Conservation (phyloP, 2,797 vertebrate genomes). For the Varecia variegata region DNA sequence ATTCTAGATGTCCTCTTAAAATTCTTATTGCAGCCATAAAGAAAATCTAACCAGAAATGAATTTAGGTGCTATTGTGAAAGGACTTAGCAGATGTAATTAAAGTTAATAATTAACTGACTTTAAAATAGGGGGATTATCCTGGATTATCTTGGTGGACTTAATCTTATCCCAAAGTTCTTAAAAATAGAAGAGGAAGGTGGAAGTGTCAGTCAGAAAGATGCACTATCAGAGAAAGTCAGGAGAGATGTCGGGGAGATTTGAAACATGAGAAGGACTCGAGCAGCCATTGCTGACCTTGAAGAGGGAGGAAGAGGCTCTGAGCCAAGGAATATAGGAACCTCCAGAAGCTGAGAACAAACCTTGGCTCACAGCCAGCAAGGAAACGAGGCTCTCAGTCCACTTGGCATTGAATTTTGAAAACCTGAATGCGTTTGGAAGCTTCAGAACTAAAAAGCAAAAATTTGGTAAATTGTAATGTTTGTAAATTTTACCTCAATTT, state of each 20-base stretch:
- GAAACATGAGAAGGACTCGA: fast-evolving
- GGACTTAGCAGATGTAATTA: background rate
- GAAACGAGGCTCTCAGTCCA: background rate
- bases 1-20: background rate
- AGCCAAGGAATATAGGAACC: background rate
- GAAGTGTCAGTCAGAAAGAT: background rate
- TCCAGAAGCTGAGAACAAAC: background rate
- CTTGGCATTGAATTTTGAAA: background rate
- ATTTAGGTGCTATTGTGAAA: background rate
- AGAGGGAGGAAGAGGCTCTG: background rate
- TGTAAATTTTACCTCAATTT: background rate
- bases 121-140: conserved; percentile 1
- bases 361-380: background rate
- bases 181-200: background rate
- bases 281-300: background rate
- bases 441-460: background rate
- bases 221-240: background rate
- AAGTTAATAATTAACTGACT: background rate
- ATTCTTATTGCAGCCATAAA: background rate
- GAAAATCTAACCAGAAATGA: background rate
- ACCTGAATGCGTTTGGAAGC: background rate
- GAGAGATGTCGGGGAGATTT: background rate
- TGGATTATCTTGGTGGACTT: background rate
- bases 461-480: background rate
- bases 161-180: background rate